phyloP scores from a whole-genome alignment of 2,797 vertebrate species.

The Galagoides demidoff region DNA sequence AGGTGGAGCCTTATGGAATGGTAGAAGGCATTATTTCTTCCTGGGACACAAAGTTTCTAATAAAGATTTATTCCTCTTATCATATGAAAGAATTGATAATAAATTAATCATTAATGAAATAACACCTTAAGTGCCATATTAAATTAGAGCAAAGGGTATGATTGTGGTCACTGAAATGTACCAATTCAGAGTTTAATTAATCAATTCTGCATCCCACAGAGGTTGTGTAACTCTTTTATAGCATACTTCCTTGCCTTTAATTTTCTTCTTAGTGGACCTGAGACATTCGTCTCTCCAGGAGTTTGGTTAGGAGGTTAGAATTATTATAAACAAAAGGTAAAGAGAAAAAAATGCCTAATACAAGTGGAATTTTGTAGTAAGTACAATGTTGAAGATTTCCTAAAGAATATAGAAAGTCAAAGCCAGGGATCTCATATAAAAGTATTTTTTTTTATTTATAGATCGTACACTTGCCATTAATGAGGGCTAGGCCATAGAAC shows the following conservation, averaged over 20 bases:
- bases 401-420: neutral
- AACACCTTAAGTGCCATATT: slow-evolving; percentile 16
- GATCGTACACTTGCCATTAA: neutral
- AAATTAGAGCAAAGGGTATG: neutral
- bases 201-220: neutral
- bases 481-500: neutral
- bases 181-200: neutral
- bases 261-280: neutral
- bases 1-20: neutral
- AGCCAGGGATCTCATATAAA: neutral
- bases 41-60: neutral
- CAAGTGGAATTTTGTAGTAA: neutral
- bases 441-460: neutral
- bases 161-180: neutral
- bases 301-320: neutral
- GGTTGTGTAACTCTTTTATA: neutral
- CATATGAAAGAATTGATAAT: neutral
- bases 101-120: neutral
- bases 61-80: slow-evolving; percentile 7
- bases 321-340: neutral
- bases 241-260: neutral
- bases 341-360: neutral
- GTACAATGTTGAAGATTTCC: neutral
- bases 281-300: neutral
- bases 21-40: slow-evolving; percentile 12